Percentiles rank a stretch among this genome's conserved stretches.
These are phyloP conservation scores for Rhodinocichla rosea DNA, from an alignment of 2,113 vertebrate species.

Conservation along the genomic window DNA sequence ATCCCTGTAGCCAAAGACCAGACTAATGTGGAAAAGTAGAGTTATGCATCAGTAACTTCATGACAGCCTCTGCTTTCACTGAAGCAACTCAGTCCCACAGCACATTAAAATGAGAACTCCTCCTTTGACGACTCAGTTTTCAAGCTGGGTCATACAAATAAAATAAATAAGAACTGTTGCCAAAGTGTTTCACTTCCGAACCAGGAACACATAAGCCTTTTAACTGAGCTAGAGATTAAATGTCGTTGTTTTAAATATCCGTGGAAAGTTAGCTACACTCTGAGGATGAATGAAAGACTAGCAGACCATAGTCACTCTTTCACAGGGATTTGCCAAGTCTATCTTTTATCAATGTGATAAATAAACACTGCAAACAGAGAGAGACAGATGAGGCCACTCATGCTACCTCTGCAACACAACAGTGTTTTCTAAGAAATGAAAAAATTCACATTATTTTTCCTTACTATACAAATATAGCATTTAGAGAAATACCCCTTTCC, in stretches of 20 bases:
- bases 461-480: conserved; percentile 20
- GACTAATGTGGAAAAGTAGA: neutral
- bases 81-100: neutral
- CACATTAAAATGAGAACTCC: conserved; percentile 23
- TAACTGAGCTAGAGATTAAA: conserved; percentile 9
- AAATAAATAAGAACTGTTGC: neutral
- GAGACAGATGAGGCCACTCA: conserved; percentile 5
- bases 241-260: neutral
- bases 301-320: neutral
- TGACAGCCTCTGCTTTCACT: neutral
- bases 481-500: conserved; percentile 21
- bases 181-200: neutral
- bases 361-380: conserved; percentile 1
- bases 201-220: neutral
- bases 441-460: neutral
- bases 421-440: neutral
- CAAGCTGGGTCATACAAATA: neutral
- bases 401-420: neutral
- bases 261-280: neutral
- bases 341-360: conserved; percentile 6
- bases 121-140: neutral
- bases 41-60: neutral
- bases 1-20: neutral
- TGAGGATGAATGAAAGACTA: neutral
- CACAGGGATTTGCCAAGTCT: neutral